phyloP scores from a whole-genome alignment of 2,113 vertebrate genomes.

The Otis tarda region DNA sequence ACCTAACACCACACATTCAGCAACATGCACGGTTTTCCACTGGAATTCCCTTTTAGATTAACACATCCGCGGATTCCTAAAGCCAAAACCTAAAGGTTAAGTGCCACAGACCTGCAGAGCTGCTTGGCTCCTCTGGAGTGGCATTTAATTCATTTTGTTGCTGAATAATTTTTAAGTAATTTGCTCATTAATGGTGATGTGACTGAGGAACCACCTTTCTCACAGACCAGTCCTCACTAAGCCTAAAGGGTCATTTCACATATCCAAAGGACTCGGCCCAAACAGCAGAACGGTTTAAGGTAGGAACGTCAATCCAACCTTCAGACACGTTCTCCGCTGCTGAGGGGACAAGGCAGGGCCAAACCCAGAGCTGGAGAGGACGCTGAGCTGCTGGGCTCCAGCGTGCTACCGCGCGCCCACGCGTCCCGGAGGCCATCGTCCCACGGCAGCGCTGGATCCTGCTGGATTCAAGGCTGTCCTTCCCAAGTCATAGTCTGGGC shows the following conservation, averaged over 20 bases:
- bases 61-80: background rate
- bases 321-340: background rate
- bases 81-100: constrained; percentile 3
- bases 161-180: background rate
- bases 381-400: background rate
- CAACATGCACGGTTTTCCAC: background rate
- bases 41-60: constrained; percentile 4
- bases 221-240: background rate
- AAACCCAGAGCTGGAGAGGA: too few species aligned
- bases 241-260: background rate
- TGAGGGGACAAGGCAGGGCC: background rate
- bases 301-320: background rate
- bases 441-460: background rate
- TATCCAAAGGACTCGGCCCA: background rate
- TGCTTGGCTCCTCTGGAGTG: background rate
- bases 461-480: background rate
- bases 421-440: background rate
- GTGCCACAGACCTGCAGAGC: background rate
- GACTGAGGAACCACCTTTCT: background rate
- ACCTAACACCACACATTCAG: background rate
- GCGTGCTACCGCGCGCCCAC: background rate
- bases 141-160: background rate
- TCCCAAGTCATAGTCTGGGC: accelerated
- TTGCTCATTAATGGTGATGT: background rate
- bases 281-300: background rate